Evolutionary conservation across 2,888 invertebrate species (phyloP).

Genomic region (Heteromurus nitidus): DNA sequence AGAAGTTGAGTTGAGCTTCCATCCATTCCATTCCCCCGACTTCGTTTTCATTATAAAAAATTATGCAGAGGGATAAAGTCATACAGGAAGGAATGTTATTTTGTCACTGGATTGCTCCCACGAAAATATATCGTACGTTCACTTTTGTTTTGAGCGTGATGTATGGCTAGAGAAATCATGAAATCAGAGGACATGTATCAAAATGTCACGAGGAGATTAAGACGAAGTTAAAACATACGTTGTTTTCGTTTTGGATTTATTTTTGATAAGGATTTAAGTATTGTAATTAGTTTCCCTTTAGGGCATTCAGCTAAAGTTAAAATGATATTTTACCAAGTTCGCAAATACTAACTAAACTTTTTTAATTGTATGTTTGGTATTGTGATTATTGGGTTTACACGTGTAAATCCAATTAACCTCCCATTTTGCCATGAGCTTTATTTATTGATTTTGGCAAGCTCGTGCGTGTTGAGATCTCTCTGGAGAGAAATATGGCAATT

Average conservation of each 20-base stretch:
- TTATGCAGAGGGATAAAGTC: not conserved
- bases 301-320: no score
- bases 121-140: not conserved
- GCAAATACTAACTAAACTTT: no score
- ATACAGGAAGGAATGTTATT: not conserved
- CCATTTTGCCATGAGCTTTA: no score
- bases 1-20: no score
- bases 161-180: no score
- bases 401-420: no score
- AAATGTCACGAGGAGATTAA: not conserved
- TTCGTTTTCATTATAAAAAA: slow-evolving; percentile 45
- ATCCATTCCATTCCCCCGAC: slow-evolving; percentile 46
- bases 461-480: not conserved
- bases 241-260: no score
- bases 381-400: not conserved
- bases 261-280: no score
- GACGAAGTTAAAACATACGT: not conserved
- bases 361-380: not conserved
- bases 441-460: not conserved
- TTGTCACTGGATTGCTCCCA: not conserved
- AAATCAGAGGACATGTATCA: not conserved
- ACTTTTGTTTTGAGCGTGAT: no score
- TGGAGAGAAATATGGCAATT: not conserved
- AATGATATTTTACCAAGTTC: no score
- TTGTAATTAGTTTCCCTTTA: no score